A percentile compares a stretch with the other conserved stretches of the same genome.
Conservation (phyloP, 2,113 vertebrate genomes). For the Emydura subglobosa region DNA sequence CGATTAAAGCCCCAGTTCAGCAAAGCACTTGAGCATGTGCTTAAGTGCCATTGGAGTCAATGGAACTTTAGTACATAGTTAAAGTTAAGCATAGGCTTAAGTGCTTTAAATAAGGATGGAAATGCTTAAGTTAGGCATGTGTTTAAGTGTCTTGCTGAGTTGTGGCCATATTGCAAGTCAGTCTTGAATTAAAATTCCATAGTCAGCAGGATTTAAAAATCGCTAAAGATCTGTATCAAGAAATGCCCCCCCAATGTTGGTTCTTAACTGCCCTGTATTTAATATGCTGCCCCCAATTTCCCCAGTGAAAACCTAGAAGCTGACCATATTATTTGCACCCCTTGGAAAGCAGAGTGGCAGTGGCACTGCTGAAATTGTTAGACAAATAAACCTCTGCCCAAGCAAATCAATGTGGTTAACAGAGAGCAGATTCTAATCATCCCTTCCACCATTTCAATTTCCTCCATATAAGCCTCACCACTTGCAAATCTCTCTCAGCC, state of each 20-base stretch:
- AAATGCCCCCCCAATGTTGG: neutral
- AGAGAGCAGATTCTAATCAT: fast-evolving
- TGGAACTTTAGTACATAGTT: neutral
- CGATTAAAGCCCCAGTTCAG: neutral
- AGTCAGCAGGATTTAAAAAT: neutral
- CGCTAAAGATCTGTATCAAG: neutral
- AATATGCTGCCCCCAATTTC: neutral
- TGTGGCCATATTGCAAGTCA: neutral
- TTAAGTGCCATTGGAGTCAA: neutral
- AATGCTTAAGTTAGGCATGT: neutral
- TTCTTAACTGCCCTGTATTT: neutral
- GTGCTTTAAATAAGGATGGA: neutral
- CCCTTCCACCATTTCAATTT: neutral
- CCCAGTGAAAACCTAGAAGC: neutral
- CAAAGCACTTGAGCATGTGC: neutral
- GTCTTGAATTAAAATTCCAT: neutral
- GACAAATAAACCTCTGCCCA: neutral
- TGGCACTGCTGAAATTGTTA: neutral
- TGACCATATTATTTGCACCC: fast-evolving
- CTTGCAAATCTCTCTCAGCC: neutral
- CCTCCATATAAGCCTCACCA: fast-evolving
- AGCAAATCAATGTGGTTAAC: neutral
- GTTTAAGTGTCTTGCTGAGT: neutral
- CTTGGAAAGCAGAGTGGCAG: neutral
- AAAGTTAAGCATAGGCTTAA: fast-evolving